A percentile compares a stretch with the other conserved stretches of the same genome.
Conservation (phyloP, 2,797 vertebrate genomes). For the Xyrichtys novacula region DNA sequence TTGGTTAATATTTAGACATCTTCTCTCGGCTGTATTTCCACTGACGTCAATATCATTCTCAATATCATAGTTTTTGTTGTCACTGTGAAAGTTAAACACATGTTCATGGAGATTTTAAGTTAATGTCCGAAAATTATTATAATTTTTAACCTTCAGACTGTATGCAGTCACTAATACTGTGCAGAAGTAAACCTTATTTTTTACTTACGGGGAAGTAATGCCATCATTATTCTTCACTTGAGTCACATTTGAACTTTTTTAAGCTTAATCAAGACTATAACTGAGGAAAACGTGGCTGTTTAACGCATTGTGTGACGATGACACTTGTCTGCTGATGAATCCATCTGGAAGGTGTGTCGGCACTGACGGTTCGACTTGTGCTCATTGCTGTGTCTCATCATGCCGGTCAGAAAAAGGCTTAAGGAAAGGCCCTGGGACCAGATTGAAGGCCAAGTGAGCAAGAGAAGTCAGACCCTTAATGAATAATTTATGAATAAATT, state of each 20-base stretch:
- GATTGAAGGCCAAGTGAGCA: constrained; percentile 36
- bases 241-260: constrained; percentile 19
- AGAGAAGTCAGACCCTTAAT: constrained; percentile 14
- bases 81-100: constrained; percentile 9
- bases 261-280: constrained; percentile 16
- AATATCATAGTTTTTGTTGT: constrained; percentile 14
- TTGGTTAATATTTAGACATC: constrained; percentile 10
- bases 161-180: constrained; percentile 25
- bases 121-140: constrained; percentile 53
- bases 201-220: no score
- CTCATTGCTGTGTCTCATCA: constrained; percentile 13
- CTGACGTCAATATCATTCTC: constrained; percentile 16
- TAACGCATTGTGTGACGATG: constrained; percentile 46
- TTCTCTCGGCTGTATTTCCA: background rate
- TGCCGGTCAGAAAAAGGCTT: constrained; percentile 15
- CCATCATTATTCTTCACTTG: constrained; percentile 17
- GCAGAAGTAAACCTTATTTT: constrained; percentile 32
- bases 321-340: constrained; percentile 62
- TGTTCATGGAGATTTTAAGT: constrained; percentile 42
- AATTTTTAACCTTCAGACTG: no score
- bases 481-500: constrained; percentile 12
- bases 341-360: constrained; percentile 13
- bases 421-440: constrained; percentile 16
- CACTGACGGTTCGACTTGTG: constrained; percentile 40
- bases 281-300: constrained; percentile 30